These are phyloP conservation scores for Cromileptes altivelis DNA, from an alignment of 2,113 vertebrate genomes.

Conservation along the genomic window DNA sequence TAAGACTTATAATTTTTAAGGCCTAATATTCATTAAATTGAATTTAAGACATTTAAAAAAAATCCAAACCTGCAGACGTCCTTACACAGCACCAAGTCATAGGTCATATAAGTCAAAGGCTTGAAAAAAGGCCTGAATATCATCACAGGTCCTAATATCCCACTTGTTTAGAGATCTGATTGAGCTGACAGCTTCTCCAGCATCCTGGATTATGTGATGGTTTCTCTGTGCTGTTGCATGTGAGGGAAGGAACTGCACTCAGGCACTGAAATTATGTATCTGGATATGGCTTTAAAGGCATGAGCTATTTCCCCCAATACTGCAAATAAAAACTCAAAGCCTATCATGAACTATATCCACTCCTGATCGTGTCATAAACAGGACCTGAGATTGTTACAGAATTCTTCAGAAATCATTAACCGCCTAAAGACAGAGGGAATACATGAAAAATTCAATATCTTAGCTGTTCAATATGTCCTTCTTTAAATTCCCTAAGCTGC, in stretches of 20 bases:
- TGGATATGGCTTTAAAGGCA: slow-evolving; percentile 13
- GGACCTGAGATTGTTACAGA: background rate
- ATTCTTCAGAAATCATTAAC: background rate
- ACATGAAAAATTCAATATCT: background rate
- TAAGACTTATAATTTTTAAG: no score
- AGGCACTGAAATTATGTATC: slow-evolving; percentile 5
- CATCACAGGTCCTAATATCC: no score
- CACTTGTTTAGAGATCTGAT: background rate
- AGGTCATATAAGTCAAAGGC: background rate
- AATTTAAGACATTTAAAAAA: no score
- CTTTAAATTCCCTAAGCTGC: slow-evolving; percentile 12
- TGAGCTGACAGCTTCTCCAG: background rate
- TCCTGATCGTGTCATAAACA: background rate
- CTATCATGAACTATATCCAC: background rate
- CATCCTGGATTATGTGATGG: background rate
- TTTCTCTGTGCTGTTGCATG: background rate
- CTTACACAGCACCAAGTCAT: no score
- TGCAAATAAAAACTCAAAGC: background rate
- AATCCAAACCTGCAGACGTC: no score
- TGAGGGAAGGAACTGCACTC: slow-evolving; percentile 17
- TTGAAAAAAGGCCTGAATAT: no score
- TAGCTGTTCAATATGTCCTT: background rate
- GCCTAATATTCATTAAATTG: no score
- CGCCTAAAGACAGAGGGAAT: background rate
- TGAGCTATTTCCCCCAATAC: background rate